phyloP scores from a whole-genome alignment of 2,797 vertebrate species.

The Anguilla obscura region DNA sequence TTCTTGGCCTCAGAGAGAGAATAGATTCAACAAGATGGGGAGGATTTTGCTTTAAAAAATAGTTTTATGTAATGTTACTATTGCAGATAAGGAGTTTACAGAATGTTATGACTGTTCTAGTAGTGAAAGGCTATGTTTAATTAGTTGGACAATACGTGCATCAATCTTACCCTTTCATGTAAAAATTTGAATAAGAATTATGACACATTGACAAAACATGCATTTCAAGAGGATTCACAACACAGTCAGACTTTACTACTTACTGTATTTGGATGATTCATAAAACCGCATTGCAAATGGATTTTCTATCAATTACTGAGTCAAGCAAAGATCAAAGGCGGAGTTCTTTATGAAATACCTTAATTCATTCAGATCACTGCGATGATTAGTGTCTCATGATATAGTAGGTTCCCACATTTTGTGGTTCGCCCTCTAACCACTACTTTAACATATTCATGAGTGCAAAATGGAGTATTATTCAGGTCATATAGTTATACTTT shows the following conservation, averaged over 20 bases:
- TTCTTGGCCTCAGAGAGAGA: conserved; percentile 28
- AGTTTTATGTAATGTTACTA: conserved; percentile 10
- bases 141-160: not conserved
- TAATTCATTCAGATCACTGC: not conserved
- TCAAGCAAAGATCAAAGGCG: not conserved
- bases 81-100: not conserved
- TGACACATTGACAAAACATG: not conserved
- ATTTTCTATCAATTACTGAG: not conserved
- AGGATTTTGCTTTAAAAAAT: not conserved
- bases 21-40: conserved; percentile 8
- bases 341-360: not conserved
- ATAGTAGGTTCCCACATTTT: not conserved
- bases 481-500: not conserved
- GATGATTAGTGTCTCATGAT: not conserved
- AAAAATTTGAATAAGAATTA: not conserved
- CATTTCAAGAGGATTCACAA: not conserved
- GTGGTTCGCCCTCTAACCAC: not conserved
- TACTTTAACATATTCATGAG: not conserved
- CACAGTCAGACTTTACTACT: not conserved
- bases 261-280: not conserved
- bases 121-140: not conserved
- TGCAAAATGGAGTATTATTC: not conserved
- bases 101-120: not conserved
- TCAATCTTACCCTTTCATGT: not conserved
- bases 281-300: not conserved